Evolutionary conservation across 2,797 vertebrate species (phyloP).

Genomic region (Malacoctenus gilli): DNA sequence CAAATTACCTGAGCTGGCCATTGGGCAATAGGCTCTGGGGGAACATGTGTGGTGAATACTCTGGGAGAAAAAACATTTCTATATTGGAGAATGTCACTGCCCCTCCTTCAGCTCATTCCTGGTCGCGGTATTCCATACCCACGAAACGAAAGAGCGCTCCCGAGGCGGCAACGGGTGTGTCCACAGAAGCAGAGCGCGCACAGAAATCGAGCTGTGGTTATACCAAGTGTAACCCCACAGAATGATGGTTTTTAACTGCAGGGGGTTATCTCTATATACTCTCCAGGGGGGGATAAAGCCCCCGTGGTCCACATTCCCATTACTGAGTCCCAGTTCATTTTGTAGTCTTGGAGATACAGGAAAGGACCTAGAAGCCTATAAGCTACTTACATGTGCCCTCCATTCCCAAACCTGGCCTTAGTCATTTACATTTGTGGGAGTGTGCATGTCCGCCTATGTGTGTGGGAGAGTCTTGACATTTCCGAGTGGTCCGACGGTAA

Average conservation of each 20-base stretch:
- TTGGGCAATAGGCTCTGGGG: constrained; percentile 45
- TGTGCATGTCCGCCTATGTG: constrained; percentile 54
- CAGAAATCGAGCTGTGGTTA: constrained; percentile 31
- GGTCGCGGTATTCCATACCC: constrained; percentile 44
- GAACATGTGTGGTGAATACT: constrained; percentile 64
- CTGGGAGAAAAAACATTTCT: constrained; percentile 62
- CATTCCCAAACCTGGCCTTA: constrained; percentile 84
- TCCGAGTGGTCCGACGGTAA: constrained; percentile 52
- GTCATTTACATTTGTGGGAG: constrained; percentile 75
- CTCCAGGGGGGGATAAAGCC: constrained; percentile 20
- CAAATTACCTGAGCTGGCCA: constrained; percentile 59
- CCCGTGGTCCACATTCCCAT: constrained; percentile 61
- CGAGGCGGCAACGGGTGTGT: constrained; percentile 43
- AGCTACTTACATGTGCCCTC: constrained; percentile 78
- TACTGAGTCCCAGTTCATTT: constrained; percentile 57
- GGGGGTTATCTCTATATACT: constrained; percentile 35
- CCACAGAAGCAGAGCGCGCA: constrained; percentile 36
- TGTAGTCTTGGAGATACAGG: constrained; percentile 73
- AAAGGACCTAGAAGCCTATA: constrained; percentile 76
- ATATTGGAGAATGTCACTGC: constrained; percentile 73
- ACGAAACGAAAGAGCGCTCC: constrained; percentile 55
- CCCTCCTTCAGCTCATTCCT: constrained; percentile 72
- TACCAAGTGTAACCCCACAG: constrained; percentile 28
- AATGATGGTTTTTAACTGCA: constrained; percentile 38
- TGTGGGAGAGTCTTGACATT: constrained; percentile 50